Conservation (phyloP, 1,140 invertebrate species). For the Triops cancriformis region DNA sequence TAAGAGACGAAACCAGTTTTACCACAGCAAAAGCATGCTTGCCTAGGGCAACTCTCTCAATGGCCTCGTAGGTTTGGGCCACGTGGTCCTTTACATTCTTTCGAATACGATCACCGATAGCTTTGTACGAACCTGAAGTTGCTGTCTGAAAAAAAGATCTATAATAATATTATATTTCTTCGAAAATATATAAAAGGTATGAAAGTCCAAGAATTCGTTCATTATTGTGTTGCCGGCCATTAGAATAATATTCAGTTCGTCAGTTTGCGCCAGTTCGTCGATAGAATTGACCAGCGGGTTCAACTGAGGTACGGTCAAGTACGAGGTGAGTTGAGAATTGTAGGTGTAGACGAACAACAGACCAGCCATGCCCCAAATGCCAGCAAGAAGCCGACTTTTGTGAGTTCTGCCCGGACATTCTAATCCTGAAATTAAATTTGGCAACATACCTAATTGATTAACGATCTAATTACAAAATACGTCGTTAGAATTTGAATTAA, state of each 20-base stretch:
- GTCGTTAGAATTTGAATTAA: too few relatives aligned
- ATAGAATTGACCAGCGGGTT: background rate
- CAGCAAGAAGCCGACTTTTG: background rate
- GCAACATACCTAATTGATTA: background rate
- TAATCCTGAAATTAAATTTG: background rate
- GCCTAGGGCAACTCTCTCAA: background rate
- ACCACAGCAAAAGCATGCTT: background rate
- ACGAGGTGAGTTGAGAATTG: background rate
- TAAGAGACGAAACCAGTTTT: too few relatives aligned
- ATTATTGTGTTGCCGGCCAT: background rate
- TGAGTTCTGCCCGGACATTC: background rate
- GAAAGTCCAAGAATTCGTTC: background rate
- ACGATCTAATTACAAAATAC: too few relatives aligned
- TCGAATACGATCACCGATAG: background rate
- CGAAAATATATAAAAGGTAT: too few relatives aligned
- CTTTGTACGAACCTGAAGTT: background rate
- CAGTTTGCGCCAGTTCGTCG: background rate
- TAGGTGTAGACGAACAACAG: background rate
- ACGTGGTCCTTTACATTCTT: background rate
- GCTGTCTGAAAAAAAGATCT: background rate
- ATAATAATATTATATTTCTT: background rate
- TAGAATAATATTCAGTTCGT: background rate
- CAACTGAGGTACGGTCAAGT: background rate
- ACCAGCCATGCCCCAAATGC: background rate
- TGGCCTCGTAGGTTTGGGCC: background rate